Evolutionary conservation across 2,888 invertebrate genomes (phyloP), one percentile per base, ranked within the genome.

Genomic region (Diarsia dahlii): DNA sequence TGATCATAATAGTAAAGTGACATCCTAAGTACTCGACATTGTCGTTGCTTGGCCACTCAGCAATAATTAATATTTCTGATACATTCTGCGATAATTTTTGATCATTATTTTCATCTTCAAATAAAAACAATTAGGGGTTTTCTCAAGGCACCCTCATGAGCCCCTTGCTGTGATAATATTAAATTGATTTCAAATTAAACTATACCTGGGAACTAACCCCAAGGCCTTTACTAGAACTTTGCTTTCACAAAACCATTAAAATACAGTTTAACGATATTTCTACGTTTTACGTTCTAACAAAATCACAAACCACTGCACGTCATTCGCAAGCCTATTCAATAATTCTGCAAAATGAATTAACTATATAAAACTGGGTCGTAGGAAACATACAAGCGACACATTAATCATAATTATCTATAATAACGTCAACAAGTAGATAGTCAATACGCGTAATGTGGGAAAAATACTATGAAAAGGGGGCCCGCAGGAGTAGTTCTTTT

Each of bases 391-490:
- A 68, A 76, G 64, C 48, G 15, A 70, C 39, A 71, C 50, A 77
- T 80, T 52, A 34, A 71, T 71, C 70, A 75, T 74, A 85, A 84
- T 85, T 84, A 77, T 72, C 34, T 68, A 18, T 74, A 85, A 74
- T 71, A 77, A 68, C 74, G 67, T 77, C 74, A 75, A 84, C 77
- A 69, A 63, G 66, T 62, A 69, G 63, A 82, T 75, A 80, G 50
- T 64, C 64, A 67, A 66, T 86, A 66, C 62, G 62, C n/a, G 71
- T 75, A 76, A 71, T 80, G 84, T 84, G 86, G 77, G 86, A 86
- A 86, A 82, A 76, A 76, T 65, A 69, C 67, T 65, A 67, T 68
- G 73, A 73, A 85, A 76, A 72, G 71, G 39, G 60, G 72, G 58
- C 52, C 82, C 18, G 15, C 54, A 76, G 34, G 48, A 76, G 67